These are phyloP conservation scores for Ophraella communa DNA, from an alignment of 2,888 invertebrate genomes.

Conservation along the genomic window DNA sequence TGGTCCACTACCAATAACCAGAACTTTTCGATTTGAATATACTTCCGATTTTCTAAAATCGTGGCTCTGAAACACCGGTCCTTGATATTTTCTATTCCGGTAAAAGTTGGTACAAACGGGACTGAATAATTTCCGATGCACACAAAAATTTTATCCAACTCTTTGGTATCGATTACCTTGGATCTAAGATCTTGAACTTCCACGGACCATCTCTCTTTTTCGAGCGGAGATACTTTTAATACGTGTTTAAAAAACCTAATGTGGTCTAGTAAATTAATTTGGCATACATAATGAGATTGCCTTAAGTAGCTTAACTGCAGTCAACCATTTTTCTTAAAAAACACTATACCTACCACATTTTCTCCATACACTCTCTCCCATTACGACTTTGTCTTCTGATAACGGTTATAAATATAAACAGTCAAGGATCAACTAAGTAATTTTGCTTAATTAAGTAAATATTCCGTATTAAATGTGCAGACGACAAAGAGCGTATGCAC, in stretches of 20 bases:
- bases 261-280: too few relatives aligned
- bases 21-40: slow-evolving; percentile 71
- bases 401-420: too few relatives aligned
- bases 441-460: too few relatives aligned
- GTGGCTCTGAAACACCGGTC: slow-evolving; percentile 75
- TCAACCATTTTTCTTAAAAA: too few relatives aligned
- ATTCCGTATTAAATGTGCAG: too few relatives aligned
- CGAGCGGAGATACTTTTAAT: slow-evolving; percentile 55
- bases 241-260: slow-evolving; percentile 51
- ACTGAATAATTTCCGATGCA: slow-evolving; percentile 87
- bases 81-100: slow-evolving; percentile 70
- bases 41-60: slow-evolving; percentile 76
- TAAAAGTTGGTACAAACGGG: slow-evolving; percentile 71
- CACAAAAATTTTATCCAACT: slow-evolving; percentile 78
- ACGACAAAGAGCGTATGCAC: too few relatives aligned
- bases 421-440: too few relatives aligned
- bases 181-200: slow-evolving; percentile 64
- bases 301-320: too few relatives aligned
- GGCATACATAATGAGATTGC: too few relatives aligned
- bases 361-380: too few relatives aligned
- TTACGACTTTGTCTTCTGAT: too few relatives aligned
- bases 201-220: slow-evolving; percentile 67
- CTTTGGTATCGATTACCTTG: slow-evolving; percentile 61
- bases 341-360: too few relatives aligned
- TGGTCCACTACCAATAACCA: slow-evolving; percentile 84